Base-by-base conservation (phyloP, 2,113 vertebrate species). In the Hemiprocne comata region DNA sequence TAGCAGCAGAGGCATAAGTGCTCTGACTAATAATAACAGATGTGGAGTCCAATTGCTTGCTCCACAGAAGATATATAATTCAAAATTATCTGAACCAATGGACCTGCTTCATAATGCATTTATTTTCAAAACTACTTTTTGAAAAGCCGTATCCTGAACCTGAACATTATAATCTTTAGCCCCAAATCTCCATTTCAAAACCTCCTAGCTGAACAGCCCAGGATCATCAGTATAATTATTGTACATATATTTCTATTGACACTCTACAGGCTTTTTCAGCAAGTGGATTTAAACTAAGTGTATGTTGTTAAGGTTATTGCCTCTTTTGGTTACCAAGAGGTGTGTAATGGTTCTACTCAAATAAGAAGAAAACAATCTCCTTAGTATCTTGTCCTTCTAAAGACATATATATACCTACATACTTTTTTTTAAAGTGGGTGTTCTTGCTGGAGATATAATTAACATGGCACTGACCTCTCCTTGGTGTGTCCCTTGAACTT, bases 381-480 rank as follows among this genome's bases (percentile, higher is more conserved):
- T 81, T 71, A 75, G 66, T 82, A 34, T 78, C 62, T 60, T 50
- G 71, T 86, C 87, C 88, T 89, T 93, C 79, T 67, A 20, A 71
- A 77, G 54, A 48, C 57, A 61, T 55, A 50, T 36, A 31, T 44
- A 40, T 50, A 54, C 69, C 65, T 91, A 80, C 51, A 28, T 29
- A 31, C 62, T 15, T 42, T 65, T 51, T 48, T 83, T 91, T 89
- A 9, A 73, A 88, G 85, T 88, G 61, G 54, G 80, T 94, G 77
- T 87, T 90, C 86, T 93, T 81, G 72, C 83, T 86, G 76, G 51
- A 82, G 80, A 64, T 86, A 83, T 54, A 89, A 96, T 86, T 97
- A 93, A 89, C 94, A 88, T 80, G 82, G 82, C 82, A 88, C 48
- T 92, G 91, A 81, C 86, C 79, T 90, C 92, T 95, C 95, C 95